phyloP scores from a whole-genome alignment of 2,113 vertebrate genomes.

The Lutjanus erythropterus region DNA sequence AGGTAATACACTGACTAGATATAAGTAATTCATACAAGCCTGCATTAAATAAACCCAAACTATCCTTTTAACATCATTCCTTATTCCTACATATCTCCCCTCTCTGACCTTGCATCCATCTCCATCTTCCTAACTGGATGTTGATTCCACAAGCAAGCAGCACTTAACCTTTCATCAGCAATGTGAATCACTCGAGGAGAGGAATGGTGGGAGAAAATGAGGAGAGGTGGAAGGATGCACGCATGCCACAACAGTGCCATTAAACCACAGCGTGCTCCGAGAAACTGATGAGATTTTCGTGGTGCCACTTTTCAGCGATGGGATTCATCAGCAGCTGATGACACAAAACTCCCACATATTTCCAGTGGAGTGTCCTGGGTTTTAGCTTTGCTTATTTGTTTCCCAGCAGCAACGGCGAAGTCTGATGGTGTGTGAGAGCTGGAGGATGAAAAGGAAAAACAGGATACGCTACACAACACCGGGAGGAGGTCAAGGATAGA shows the following conservation, averaged over 20 bases:
- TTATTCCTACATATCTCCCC: constrained; percentile 2
- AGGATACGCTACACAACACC: constrained; percentile 36
- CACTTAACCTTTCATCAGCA: constrained; percentile 63
- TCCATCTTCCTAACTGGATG: constrained; percentile 39
- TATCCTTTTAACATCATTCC: neutral
- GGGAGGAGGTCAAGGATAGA: constrained; percentile 63
- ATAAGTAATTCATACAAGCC: no score
- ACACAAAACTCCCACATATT: constrained; percentile 45
- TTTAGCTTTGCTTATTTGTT: constrained; percentile 42
- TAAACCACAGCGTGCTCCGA: neutral
- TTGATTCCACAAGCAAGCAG: constrained; percentile 47
- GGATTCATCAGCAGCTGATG: constrained; percentile 34
- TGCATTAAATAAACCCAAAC: no score
- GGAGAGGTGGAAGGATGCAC: neutral
- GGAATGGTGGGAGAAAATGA: constrained; percentile 27
- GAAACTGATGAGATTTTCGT: constrained; percentile 11
- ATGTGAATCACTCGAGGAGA: constrained; percentile 32
- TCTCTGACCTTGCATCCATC: constrained; percentile 28
- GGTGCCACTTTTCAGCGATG: constrained; percentile 1
- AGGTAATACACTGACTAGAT: no score
- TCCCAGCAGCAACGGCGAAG: neutral
- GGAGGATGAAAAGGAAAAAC: constrained; percentile 38
- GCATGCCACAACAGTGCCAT: constrained; percentile 35
- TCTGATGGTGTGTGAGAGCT: neutral
- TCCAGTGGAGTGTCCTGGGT: constrained; percentile 25